Conservation (phyloP, 2,113 vertebrate genomes). For the Pan troglodytes region NHGRI_mPanTro3-v2.1_pri NC_086015.1:91247001-91247500, state of each 20-base stretch:
- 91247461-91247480: slow-evolving; percentile 17
- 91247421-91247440: slow-evolving; percentile 18
- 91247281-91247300: neutral
- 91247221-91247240: neutral
- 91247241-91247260: neutral
- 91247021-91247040: neutral
- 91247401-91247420: slow-evolving; percentile 14
- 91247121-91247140: slow-evolving; percentile 13
- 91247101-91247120: neutral
- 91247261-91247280: neutral
- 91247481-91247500: neutral
- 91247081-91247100: slow-evolving; percentile 8
- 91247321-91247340: neutral
- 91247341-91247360: neutral
- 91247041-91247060: neutral
- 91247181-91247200: neutral
- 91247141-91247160: neutral
- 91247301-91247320: neutral
- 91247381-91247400: neutral
- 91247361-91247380: neutral
- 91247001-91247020: neutral
- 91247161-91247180: neutral
- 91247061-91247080: neutral
- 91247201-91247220: neutral
- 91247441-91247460: neutral